These are phyloP conservation scores for Xyrichtys novacula DNA, from an alignment of 2,797 vertebrate species.

Conservation along the genomic window DNA sequence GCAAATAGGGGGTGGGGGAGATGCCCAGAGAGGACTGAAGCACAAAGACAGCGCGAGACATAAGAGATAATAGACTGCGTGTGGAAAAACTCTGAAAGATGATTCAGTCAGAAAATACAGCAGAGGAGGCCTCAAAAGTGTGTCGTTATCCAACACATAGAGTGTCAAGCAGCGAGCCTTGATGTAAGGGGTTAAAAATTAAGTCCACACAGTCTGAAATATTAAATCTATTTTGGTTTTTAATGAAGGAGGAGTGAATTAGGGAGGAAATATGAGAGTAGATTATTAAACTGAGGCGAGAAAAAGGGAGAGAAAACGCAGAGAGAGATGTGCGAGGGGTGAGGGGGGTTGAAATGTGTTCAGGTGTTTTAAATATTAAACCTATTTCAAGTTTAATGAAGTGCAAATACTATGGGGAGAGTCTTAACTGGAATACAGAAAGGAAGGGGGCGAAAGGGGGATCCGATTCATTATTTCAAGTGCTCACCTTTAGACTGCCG, in stretches of 20 bases:
- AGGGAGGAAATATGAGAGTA: conserved; percentile 83
- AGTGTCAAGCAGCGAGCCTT: conserved; percentile 50
- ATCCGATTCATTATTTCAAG: conserved; percentile 88
- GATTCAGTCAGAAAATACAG: conserved; percentile 33
- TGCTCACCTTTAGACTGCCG: conserved; percentile 85
- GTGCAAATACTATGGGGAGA: conserved; percentile 88
- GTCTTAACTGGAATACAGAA: conserved; percentile 86
- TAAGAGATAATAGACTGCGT: conserved; percentile 62
- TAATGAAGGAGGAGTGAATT: conserved; percentile 85
- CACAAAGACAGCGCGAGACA: conserved; percentile 62
- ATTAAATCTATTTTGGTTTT: conserved; percentile 86
- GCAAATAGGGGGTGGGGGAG: conserved; percentile 56
- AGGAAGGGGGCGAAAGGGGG: conserved; percentile 82
- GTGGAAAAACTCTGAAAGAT: conserved; percentile 65
- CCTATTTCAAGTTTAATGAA: conserved; percentile 90
- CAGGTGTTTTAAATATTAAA: conserved; percentile 90
- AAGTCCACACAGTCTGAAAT: conserved; percentile 81
- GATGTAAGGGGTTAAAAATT: conserved; percentile 77
- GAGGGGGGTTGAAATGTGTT: conserved; percentile 84
- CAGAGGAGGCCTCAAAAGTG: conserved; percentile 40
- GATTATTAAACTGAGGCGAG: conserved; percentile 83
- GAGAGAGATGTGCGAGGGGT: conserved; percentile 72
- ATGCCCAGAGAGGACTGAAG: conserved; percentile 43
- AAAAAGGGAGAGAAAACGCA: conserved; percentile 60
- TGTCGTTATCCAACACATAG: conserved; percentile 56